A percentile compares a stretch with the other conserved stretches of the same genome.
Evolutionary conservation across 2,888 invertebrate genomes (phyloP).

Genomic region (Acleris literana): DNA sequence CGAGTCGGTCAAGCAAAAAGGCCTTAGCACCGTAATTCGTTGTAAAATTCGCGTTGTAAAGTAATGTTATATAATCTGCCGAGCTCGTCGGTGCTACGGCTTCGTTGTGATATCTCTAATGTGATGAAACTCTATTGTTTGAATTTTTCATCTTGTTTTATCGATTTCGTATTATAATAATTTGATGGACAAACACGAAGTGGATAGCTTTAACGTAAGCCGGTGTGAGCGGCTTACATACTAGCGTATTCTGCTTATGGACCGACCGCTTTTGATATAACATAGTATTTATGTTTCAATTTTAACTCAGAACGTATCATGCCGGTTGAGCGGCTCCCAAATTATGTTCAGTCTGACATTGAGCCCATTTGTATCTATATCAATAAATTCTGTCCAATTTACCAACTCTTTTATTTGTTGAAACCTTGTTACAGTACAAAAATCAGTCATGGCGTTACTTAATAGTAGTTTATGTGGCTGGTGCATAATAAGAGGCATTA

Average conservation of each 20-base stretch:
- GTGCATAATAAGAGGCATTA: no score
- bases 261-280: constrained; percentile 72
- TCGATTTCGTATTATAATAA: constrained; percentile 50
- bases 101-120: constrained; percentile 63
- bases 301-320: constrained; percentile 59
- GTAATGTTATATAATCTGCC: constrained; percentile 24
- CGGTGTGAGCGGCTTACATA: constrained; percentile 54
- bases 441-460: constrained; percentile 45
- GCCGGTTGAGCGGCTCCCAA: constrained; percentile 43
- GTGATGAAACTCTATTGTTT: constrained; percentile 59
- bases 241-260: constrained; percentile 64
- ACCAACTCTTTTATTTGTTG: constrained; percentile 53
- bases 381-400: constrained; percentile 80
- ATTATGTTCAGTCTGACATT: constrained; percentile 61
- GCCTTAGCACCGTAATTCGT: constrained; percentile 48
- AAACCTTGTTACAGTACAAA: constrained; percentile 31
- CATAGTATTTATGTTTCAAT: constrained; percentile 81
- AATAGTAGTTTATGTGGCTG: no score
- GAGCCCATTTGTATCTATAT: constrained; percentile 75
- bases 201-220: constrained; percentile 64
- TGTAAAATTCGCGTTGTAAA: constrained; percentile 46
- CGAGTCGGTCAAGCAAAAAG: constrained; percentile 47
- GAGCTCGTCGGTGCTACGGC: constrained; percentile 47
- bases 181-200: constrained; percentile 58
- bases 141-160: constrained; percentile 58